These are phyloP conservation scores for Galerucella pusilla DNA, from an alignment of 2,888 invertebrate species.

Conservation along the genomic window DNA sequence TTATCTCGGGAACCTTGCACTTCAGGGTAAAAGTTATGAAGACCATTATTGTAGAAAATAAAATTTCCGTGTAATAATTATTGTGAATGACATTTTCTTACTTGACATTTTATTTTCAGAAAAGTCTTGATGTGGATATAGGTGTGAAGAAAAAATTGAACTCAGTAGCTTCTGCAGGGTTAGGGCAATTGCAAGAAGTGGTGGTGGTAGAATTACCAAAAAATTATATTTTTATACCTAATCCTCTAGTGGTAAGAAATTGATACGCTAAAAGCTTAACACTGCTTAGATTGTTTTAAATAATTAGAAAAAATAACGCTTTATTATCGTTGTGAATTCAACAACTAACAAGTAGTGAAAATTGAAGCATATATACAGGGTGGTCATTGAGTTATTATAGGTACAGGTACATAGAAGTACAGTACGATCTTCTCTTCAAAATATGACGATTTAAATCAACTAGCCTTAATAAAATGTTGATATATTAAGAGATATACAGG, in stretches of 20 bases:
- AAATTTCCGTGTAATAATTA: neutral
- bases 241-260: constrained; percentile 34
- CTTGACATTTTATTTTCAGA: constrained; percentile 28
- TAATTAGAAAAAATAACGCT: neutral
- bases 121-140: neutral
- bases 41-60: no score
- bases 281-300: neutral
- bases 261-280: neutral
- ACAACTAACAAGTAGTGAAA: neutral
- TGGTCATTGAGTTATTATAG: no score
- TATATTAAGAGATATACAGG: no score
- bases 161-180: constrained; percentile 1
- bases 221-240: constrained; percentile 36
- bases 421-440: no score
- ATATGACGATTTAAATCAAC: no score
- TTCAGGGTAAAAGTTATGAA: no score
- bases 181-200: constrained; percentile 12
- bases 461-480: no score
- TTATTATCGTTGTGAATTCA: neutral
- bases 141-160: constrained; percentile 30
- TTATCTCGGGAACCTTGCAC: no score
- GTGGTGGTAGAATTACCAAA: constrained; percentile 34
- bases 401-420: no score
- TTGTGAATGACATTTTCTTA: neutral
- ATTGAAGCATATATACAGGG: neutral